Conservation (phyloP, 2,113 vertebrate genomes). For the Mormyrus iriodes region DNA sequence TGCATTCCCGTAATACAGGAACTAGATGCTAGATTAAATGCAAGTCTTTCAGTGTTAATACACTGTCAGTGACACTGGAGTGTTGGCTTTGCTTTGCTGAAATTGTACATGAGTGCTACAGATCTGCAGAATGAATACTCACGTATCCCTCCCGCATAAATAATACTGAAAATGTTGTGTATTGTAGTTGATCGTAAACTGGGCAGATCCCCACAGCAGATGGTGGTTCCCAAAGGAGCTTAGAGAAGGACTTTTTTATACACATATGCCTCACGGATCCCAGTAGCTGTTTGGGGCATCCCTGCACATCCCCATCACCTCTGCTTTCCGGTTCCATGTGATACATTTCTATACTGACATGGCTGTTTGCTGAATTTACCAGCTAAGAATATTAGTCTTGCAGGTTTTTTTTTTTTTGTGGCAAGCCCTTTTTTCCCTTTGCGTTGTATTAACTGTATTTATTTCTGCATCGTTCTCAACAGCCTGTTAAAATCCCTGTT, state of each 20-base stretch:
- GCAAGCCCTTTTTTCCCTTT: background rate
- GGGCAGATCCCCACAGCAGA: background rate
- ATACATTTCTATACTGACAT: background rate
- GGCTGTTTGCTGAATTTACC: background rate
- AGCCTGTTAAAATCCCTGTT: background rate
- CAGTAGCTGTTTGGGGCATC: background rate
- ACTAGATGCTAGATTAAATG: background rate
- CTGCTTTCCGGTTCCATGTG: background rate
- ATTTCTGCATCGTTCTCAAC: background rate
- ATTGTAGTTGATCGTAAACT: background rate
- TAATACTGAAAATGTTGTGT: background rate
- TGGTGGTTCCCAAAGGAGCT: background rate
- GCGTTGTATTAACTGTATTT: background rate
- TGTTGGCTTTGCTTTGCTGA: background rate
- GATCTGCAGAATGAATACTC: background rate
- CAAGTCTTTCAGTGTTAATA: background rate
- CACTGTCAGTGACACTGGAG: background rate
- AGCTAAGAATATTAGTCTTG: background rate
- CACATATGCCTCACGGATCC: background rate
- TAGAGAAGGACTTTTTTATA: background rate
- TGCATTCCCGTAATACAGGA: background rate
- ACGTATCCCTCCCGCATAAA: background rate
- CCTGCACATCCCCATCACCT: background rate
- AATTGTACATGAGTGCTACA: background rate
- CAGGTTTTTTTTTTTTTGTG: background rate